Conservation (phyloP, 2,888 invertebrate genomes). For the Prenolepis imparis region DNA sequence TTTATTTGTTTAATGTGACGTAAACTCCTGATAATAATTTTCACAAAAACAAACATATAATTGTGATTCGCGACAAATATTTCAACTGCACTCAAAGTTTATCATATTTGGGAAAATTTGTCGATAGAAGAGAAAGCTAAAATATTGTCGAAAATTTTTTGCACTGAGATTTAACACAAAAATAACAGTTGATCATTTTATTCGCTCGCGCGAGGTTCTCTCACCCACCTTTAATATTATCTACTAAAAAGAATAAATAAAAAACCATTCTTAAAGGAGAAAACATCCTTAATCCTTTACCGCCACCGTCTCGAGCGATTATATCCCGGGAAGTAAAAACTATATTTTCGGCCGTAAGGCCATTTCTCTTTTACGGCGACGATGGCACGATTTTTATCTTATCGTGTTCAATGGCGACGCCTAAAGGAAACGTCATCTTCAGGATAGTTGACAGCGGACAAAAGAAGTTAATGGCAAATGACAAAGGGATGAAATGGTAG, state of each 20-base stretch:
- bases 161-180: conserved; percentile 5
- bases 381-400: conserved; percentile 53
- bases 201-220: neutral
- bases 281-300: neutral
- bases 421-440: conserved; percentile 47
- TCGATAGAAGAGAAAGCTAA: neutral
- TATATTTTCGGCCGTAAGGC: neutral
- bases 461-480: conserved; percentile 61
- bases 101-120: neutral
- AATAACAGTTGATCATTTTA: neutral
- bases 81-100: neutral
- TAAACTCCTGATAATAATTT: neutral
- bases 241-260: neutral
- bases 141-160: neutral
- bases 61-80: neutral
- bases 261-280: neutral
- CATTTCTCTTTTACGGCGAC: neutral
- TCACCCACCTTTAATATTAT: neutral
- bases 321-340: conserved; percentile 16
- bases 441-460: conserved; percentile 44
- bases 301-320: conserved; percentile 4
- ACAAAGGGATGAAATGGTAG: conserved; percentile 66
- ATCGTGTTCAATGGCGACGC: neutral
- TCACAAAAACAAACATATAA: neutral
- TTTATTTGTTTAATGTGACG: neutral